Evolutionary conservation across 2,797 vertebrate genomes (phyloP).

Genomic region (Leucoraja ocellata): DNA sequence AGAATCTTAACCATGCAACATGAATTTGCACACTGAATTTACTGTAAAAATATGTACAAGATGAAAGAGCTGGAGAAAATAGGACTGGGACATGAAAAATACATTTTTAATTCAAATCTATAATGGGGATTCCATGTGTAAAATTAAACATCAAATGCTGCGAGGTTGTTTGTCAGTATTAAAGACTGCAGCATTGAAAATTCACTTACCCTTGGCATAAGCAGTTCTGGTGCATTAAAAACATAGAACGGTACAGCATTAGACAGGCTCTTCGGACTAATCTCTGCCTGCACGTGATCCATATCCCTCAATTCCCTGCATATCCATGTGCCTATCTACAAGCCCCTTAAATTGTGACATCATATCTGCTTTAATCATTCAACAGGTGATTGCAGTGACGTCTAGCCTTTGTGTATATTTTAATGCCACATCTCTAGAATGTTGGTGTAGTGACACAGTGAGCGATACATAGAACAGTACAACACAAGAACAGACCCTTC

Average conservation of each 20-base stretch:
- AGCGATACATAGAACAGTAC: no score
- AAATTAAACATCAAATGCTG: neutral
- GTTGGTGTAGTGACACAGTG: neutral
- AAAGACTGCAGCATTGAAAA: neutral
- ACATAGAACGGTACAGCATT: no score
- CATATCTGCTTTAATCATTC: no score
- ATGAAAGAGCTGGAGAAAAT: neutral
- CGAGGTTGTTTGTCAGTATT: neutral
- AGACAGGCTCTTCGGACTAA: no score
- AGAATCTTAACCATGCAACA: neutral
- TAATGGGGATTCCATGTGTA: neutral
- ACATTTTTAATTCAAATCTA: neutral
- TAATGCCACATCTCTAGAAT: neutral
- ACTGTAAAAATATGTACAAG: neutral
- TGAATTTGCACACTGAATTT: neutral
- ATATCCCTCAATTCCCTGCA: no score
- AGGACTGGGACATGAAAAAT: neutral
- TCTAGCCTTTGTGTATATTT: neutral
- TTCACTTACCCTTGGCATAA: neutral
- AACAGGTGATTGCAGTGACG: neutral
- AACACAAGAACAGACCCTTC: no score
- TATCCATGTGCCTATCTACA: no score
- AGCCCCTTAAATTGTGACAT: no score
- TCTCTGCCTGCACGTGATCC: no score
- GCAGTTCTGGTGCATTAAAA: neutral